A percentile compares a stretch with the other conserved stretches of the same genome.
These are phyloP conservation scores for Brachyptera putata DNA, from an alignment of 2,888 invertebrate species.

Conservation along the genomic window DNA sequence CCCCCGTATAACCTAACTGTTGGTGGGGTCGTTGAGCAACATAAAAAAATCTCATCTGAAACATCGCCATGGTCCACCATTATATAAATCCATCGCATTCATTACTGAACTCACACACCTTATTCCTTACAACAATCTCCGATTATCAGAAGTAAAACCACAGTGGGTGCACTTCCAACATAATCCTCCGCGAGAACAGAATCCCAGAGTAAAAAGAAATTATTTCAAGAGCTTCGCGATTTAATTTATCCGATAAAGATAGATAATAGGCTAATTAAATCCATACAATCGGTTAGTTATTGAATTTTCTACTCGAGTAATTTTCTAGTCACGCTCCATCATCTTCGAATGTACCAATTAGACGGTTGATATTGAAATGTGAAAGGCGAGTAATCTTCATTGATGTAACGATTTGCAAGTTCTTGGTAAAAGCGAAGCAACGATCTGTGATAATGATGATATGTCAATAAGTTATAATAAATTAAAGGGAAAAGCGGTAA, in stretches of 20 bases:
- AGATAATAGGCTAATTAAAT: conserved; percentile 10
- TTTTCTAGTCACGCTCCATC: conserved; percentile 10
- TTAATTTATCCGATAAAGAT: background rate
- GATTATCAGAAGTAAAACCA: no score
- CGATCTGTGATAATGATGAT: background rate
- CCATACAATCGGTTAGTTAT: conserved; percentile 14
- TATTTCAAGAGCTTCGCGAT: no score
- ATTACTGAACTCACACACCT: no score
- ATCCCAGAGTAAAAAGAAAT: no score
- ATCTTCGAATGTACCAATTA: conserved; percentile 8
- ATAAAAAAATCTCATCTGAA: no score
- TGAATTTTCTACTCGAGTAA: conserved; percentile 18
- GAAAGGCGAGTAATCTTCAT: conserved; percentile 8
- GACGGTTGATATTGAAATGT: background rate
- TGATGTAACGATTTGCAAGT: background rate
- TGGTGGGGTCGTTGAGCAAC: no score
- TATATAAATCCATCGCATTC: no score
- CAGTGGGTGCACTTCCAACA: no score
- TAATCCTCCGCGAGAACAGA: no score
- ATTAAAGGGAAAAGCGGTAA: background rate
- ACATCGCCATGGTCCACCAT: no score
- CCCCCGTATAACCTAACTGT: no score
- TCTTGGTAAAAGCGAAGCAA: background rate
- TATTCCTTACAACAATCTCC: no score
- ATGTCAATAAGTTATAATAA: background rate